Percentiles rank a stretch among this genome's conserved stretches.
phyloP scores from a whole-genome alignment of 2,888 invertebrate genomes.

The Lacanobia wlatinum region DNA sequence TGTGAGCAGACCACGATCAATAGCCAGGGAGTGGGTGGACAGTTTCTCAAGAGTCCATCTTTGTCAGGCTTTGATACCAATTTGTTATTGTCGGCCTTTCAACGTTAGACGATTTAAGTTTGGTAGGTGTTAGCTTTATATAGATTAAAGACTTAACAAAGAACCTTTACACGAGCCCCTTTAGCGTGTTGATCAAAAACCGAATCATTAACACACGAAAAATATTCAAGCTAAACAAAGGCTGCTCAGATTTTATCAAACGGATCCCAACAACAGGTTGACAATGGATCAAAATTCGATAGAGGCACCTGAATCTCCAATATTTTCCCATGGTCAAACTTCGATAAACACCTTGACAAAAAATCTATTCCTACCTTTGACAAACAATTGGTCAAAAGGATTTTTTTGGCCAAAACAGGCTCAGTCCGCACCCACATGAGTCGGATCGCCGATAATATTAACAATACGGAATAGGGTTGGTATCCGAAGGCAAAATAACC shows the following conservation, averaged over 20 bases:
- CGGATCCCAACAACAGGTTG: slow-evolving; percentile 80
- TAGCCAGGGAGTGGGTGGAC: slow-evolving; percentile 90
- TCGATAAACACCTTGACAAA: slow-evolving; percentile 88
- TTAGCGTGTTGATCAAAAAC: slow-evolving; percentile 58
- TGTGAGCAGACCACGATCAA: slow-evolving; percentile 87
- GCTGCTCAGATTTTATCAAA: slow-evolving; percentile 81
- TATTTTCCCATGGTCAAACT: slow-evolving; percentile 91
- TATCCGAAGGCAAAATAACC: slow-evolving; percentile 86
- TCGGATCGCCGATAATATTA: slow-evolving; percentile 85
- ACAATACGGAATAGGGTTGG: slow-evolving; percentile 85
- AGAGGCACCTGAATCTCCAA: slow-evolving; percentile 88
- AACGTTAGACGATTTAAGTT: slow-evolving; percentile 88
- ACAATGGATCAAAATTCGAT: slow-evolving; percentile 82
- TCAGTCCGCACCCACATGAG: slow-evolving; percentile 85
- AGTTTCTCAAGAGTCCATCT: slow-evolving; percentile 90
- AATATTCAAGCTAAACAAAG: slow-evolving; percentile 75
- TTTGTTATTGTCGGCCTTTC: slow-evolving; percentile 90
- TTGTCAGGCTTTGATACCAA: slow-evolving; percentile 90
- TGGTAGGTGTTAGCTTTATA: slow-evolving; percentile 84
- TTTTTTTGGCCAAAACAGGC: slow-evolving; percentile 86
- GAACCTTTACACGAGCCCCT: slow-evolving; percentile 53
- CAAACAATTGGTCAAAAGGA: slow-evolving; percentile 89
- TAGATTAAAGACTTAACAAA: slow-evolving; percentile 76
- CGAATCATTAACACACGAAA: slow-evolving; percentile 65
- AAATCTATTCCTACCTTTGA: slow-evolving; percentile 84